A percentile compares a stretch with the other conserved stretches of the same genome.
These are phyloP conservation scores for Ptychobarbus kaznakovi DNA, from an alignment of 2,797 vertebrate species.

Conservation along the genomic window DNA sequence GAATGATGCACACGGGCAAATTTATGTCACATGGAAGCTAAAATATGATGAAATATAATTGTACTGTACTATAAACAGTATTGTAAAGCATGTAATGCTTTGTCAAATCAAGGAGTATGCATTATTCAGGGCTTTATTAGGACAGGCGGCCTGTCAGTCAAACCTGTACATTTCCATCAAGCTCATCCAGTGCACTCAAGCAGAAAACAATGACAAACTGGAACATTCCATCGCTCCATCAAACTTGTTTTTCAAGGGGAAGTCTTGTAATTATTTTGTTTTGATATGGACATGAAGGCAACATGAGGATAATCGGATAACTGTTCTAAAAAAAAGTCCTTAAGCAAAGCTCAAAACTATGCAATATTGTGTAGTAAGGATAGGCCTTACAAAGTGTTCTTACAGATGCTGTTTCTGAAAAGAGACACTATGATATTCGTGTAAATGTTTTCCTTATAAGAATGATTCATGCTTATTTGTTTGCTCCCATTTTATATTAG, in stretches of 20 bases:
- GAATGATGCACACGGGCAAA: background rate
- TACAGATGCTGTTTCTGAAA: background rate
- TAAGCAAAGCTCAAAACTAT: background rate
- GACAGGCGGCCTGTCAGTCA: background rate
- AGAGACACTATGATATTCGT: background rate
- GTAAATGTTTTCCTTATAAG: background rate
- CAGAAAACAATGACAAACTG: constrained; percentile 19
- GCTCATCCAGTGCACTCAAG: background rate
- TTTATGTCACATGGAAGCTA: background rate
- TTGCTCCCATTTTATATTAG: background rate
- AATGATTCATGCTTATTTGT: background rate
- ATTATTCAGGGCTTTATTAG: background rate
- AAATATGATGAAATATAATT: background rate
- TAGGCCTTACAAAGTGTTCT: background rate
- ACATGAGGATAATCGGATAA: background rate
- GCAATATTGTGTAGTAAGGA: background rate
- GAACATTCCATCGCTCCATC: background rate
- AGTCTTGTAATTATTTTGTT: background rate
- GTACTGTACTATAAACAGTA: background rate
- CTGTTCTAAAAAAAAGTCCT: background rate
- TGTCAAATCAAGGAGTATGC: background rate
- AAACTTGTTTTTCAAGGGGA: background rate
- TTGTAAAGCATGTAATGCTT: background rate
- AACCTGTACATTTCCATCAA: background rate
- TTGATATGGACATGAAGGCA: background rate